Conservation (phyloP, 2,888 invertebrate species). For the Dione vanillae region DNA sequence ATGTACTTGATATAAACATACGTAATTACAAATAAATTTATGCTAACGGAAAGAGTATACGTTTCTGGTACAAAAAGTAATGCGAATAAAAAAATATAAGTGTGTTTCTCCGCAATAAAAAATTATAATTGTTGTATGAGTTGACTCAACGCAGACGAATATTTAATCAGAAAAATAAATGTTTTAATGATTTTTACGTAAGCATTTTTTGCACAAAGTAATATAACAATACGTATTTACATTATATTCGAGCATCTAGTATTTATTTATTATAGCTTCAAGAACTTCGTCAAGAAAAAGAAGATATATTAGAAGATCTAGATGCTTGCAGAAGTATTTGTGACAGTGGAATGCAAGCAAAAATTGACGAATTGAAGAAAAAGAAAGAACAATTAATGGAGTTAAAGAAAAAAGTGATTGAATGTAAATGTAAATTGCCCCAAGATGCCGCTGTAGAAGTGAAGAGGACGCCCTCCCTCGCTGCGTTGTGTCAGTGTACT, state of each 20-base stretch:
- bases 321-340: constrained; percentile 66
- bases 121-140: constrained; percentile 12
- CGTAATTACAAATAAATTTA: not conserved
- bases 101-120: constrained; percentile 7
- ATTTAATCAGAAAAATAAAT: not conserved
- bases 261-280: constrained; percentile 54
- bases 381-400: constrained; percentile 56
- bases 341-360: constrained; percentile 59
- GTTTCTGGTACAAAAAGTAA: constrained; percentile 2
- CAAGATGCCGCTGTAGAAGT: constrained; percentile 63
- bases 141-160: not conserved
- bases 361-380: constrained; percentile 58
- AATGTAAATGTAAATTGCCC: constrained; percentile 72
- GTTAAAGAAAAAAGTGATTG: constrained; percentile 60
- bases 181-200: not conserved
- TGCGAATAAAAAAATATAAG: not conserved
- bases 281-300: constrained; percentile 61
- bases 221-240: not conserved
- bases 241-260: not conserved
- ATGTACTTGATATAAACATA: not conserved
- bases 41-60: not conserved
- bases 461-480: constrained; percentile 73
- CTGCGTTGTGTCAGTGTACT: constrained; percentile 67
- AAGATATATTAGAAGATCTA: constrained; percentile 61
- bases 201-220: not conserved